Evolutionary conservation across 1,140 invertebrate species (phyloP).

Genomic region (Parasteatoda tepidariorum): DNA sequence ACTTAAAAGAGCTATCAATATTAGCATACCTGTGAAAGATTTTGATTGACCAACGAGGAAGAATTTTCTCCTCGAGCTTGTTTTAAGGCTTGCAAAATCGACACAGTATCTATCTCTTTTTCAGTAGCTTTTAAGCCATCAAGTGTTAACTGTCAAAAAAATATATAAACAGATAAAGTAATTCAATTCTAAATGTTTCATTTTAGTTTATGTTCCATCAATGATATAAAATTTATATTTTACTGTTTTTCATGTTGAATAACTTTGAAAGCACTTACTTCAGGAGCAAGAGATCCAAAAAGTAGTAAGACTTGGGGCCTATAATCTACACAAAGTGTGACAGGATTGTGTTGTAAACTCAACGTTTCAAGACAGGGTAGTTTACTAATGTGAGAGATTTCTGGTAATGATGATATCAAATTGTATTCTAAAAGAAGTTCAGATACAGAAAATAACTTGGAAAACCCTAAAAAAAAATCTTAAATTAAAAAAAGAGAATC

Average conservation of each 20-base stretch:
- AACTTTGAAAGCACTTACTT: conserved; percentile 60
- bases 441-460: conserved; percentile 86
- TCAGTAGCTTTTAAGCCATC: conserved; percentile 88
- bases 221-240: conserved; percentile 62
- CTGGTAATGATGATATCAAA: conserved; percentile 81
- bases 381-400: conserved; percentile 81
- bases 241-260: not conserved
- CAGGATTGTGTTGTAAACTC: conserved; percentile 87
- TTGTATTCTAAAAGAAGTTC: conserved; percentile 89
- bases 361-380: conserved; percentile 89
- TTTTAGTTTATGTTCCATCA: not conserved
- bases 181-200: no score
- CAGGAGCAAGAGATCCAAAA: conserved; percentile 78
- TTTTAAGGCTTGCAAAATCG: conserved; percentile 86
- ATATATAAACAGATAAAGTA: not conserved
- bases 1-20: no score
- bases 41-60: not conserved
- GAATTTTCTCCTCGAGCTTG: conserved; percentile 75
- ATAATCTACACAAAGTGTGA: conserved; percentile 88
- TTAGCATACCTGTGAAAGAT: not conserved
- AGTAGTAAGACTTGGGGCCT: conserved; percentile 87
- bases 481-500: not conserved
- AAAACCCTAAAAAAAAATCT: conserved; percentile 73
- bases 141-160: conserved; percentile 68
- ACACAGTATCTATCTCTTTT: conserved; percentile 90